Evolutionary conservation across 2,888 invertebrate species (phyloP).

Genomic region (Scaptomyza parva): DNA sequence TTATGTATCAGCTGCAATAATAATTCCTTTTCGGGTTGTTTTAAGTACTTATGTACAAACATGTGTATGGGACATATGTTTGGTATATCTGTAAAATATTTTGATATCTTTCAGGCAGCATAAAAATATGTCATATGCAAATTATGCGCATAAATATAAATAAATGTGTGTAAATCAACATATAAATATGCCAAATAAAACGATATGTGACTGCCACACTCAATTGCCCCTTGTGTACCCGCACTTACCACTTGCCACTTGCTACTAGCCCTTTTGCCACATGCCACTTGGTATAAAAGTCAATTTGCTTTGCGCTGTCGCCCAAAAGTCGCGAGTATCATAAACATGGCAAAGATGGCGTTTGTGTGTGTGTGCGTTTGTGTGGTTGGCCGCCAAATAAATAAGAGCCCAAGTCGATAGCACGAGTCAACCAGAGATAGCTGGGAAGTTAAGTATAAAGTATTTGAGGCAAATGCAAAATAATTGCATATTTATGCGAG

Average conservation of each 20-base stretch:
- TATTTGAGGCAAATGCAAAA: conserved; percentile 66
- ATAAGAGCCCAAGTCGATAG: conserved; percentile 49
- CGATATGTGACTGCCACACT: conserved; percentile 39
- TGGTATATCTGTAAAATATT: conserved; percentile 27
- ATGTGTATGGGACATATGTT: conserved; percentile 10
- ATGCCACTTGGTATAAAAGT: conserved; percentile 47
- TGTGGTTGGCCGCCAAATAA: conserved; percentile 50
- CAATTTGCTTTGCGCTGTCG: conserved; percentile 68
- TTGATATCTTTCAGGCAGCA: conserved; percentile 44
- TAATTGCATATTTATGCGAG: conserved; percentile 75
- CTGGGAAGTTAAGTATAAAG: not conserved
- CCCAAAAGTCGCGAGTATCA: conserved; percentile 72
- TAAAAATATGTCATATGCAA: conserved; percentile 80
- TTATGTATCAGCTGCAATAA: not conserved
- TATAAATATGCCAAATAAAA: conserved; percentile 68
- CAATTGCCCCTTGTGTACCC: not conserved
- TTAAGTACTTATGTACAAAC: conserved; percentile 5
- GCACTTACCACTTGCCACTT: not conserved
- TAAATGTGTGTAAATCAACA: conserved; percentile 57
- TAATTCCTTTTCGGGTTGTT: not conserved
- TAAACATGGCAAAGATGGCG: conserved; percentile 67
- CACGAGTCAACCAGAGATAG: not conserved
- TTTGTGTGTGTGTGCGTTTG: conserved; percentile 35
- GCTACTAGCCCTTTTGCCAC: too few species aligned
- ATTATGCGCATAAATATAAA: conserved; percentile 71